Base-by-base conservation (phyloP, 2,797 vertebrate genomes). In the Acanthurus leucopareius region DNA sequence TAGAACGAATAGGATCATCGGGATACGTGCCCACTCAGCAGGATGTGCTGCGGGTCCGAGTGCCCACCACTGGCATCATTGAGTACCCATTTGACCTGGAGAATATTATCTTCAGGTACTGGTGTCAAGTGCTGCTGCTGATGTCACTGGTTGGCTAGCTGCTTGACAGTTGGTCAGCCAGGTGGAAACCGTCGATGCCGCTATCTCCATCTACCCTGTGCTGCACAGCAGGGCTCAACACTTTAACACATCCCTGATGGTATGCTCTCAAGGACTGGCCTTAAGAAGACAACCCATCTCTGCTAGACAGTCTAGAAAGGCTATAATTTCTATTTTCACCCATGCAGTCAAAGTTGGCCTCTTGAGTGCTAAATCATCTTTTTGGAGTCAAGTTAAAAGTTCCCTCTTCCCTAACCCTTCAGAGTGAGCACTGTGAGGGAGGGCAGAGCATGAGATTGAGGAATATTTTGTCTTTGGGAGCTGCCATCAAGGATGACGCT, bases 21-120 rank as follows among this genome's bases (percentile, higher is more conserved):
- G 89, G 85, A 75, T 96, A 89, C 9, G 82, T 95, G 73, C 94
- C 94, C 89, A 94, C 83, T 69, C 92, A 93, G 88, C 94, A 96
- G 89, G 94, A 95, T 54, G 93, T 96, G 72, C 92, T 96, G 84
- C 92, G 93, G 91, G 95, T 95, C 62, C 87, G 95, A 91, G 94
- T 96, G 81, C 94, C 95, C 65, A 95, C 95, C 84, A 95, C 95
- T 59, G 95, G 94, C 83, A 96, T 96, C 93, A 95, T 95, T 89
- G 94, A 95, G 86, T 95, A 95, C 86, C 94, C 94, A 19, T 96
- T 95, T 93, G 92, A 96, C 87, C 88, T 95, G 88, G 91, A 95
- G 89, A 94, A 91, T 95, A 89, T 95, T 86, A 91, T 96, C 88
- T 95, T 95, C 94, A 95, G 95, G 95, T 95, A 94, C 88, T 85